Evolutionary conservation across 2,113 vertebrate species (phyloP).

Genomic region (Anarrhichthys ocellatus): DNA sequence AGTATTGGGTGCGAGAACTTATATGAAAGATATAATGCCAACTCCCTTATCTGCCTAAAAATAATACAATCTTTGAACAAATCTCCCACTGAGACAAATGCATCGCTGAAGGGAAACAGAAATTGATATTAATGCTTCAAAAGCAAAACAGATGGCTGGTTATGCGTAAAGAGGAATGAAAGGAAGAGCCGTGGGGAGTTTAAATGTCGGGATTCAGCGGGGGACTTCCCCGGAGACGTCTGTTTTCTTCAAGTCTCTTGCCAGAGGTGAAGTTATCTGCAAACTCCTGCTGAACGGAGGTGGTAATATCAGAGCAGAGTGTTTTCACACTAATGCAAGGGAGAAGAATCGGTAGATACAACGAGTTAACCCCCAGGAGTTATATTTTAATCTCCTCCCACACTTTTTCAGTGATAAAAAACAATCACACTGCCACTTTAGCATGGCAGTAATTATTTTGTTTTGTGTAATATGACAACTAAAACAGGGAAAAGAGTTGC

Average conservation of each 20-base stretch:
- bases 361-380: not conserved
- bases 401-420: not conserved
- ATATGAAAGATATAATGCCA: not conserved
- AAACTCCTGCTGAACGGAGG: not conserved
- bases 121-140: slow-evolving; percentile 16
- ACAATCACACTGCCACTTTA: not conserved
- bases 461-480: not conserved
- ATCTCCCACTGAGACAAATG: slow-evolving; percentile 7
- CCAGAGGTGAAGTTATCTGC: slow-evolving; percentile 22
- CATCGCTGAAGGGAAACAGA: not conserved
- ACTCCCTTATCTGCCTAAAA: slow-evolving; percentile 1
- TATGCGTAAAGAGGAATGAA: not conserved
- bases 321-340: not conserved
- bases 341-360: not conserved
- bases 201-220: slow-evolving; percentile 35
- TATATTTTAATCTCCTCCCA: not conserved
- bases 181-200: slow-evolving; percentile 1
- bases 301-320: not conserved
- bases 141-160: not conserved
- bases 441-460: not conserved
- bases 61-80: not conserved
- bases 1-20: not conserved
- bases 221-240: not conserved
- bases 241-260: slow-evolving; percentile 4
- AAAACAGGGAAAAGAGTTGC: not conserved